Conservation (phyloP, 2,888 invertebrate species). For the Zaprionus lineosus region DNA sequence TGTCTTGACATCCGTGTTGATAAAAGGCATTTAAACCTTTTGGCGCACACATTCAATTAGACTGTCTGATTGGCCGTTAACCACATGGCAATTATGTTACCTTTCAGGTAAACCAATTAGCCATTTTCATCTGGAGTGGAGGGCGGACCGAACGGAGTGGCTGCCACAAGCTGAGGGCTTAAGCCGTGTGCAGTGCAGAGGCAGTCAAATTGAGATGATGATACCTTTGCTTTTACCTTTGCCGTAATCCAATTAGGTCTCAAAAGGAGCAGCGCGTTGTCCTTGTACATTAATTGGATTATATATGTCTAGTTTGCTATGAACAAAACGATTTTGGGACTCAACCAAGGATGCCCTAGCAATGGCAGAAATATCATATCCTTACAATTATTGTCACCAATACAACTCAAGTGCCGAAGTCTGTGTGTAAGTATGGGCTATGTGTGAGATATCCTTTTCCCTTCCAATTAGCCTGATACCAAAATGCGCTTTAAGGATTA, state of each 20-base stretch:
- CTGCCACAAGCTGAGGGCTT: conserved; percentile 54
- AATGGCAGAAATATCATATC: conserved; percentile 23
- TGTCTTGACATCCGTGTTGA: too few relatives aligned
- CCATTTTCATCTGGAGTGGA: conserved; percentile 51
- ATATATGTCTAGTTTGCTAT: conserved; percentile 65
- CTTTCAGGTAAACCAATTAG: conserved; percentile 69
- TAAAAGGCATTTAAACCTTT: conserved; percentile 28
- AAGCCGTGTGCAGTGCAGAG: conserved; percentile 38
- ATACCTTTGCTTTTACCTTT: conserved; percentile 35
- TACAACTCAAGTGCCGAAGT: too few relatives aligned
- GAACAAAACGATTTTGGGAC: conserved; percentile 58
- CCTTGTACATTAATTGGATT: conserved; percentile 70
- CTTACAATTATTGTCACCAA: conserved; percentile 26
- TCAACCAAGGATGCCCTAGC: not conserved
- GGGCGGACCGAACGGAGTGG: conserved; percentile 28
- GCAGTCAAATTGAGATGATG: conserved; percentile 36
- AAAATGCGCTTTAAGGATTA: too few relatives aligned
- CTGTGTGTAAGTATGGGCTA: not conserved
- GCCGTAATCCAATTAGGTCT: conserved; percentile 64
- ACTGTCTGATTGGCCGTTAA: conserved; percentile 50
- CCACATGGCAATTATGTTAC: conserved; percentile 65
- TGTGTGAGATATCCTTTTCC: not conserved
- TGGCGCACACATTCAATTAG: conserved; percentile 60
- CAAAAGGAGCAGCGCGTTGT: conserved; percentile 56
- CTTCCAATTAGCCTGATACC: too few relatives aligned